Evolutionary conservation across 2,888 invertebrate species (phyloP), one percentile per base, ranked within the genome.

Genomic region (Napeogenes sylphis): DNA sequence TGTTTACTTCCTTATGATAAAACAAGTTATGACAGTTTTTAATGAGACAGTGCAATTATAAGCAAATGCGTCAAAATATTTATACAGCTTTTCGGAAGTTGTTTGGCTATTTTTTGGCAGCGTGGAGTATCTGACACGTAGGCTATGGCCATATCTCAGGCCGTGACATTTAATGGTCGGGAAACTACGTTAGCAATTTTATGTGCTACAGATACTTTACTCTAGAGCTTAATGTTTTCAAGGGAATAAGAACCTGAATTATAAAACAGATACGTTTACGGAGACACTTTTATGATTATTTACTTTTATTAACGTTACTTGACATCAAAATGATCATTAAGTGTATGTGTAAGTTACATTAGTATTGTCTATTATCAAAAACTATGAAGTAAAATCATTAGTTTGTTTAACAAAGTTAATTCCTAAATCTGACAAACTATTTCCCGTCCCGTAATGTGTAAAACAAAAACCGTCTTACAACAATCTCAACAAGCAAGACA

Each of bases 111-210:
- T 58, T 62, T 62, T 65, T 65, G 62, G 65, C 65, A 62, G 55
- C 59, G 57, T 45, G 45, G 38, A 13, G 61, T 51, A 51, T 42
- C 45, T 55, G 42, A 58, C 56, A 59, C 56, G 58, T 61, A 66
- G 66, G 63, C 64, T 66, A 66, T 66, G 65, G 61, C 69, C 58
- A 69, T 71, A 66, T 64, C 63, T 71, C 68, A 69, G 62, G 55
- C 56, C 56, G 60, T 62, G 70, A 69, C 70, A 59, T 69, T 67
- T 71, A 69, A 66, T 66, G 68, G 68, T 59, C 66, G 68, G 68
- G 62, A 68, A 69, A 69, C 66, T 69, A 67, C 65, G 69, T 69
- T 68, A 67, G 67, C 63, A 57, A 63, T 68, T 71, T 71, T 69
- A 68, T 69, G 66, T 66, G 61, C 64, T 56, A 56, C 59, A n/a